Evolutionary conservation across 2,888 invertebrate species (phyloP), one percentile per base, ranked within the genome.

Genomic region (Latheticus oryzae): DNA sequence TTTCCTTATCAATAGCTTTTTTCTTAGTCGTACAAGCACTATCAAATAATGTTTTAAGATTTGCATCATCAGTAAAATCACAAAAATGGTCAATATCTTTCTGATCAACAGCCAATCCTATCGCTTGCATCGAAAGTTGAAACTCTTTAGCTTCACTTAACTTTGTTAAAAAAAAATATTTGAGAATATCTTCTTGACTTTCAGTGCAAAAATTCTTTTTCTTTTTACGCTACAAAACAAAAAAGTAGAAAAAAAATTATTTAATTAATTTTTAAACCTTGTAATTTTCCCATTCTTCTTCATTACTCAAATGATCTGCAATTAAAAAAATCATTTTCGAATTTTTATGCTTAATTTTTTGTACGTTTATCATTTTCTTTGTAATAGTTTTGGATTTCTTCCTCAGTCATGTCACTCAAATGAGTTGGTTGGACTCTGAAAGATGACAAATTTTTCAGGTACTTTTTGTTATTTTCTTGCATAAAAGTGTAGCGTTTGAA

Each of bases 391-490:
- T 13, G 5, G 5, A 32, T 32, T 13, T 32, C 32, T 4, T 32
- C 32, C 16, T 32, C 32, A 2, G 32, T 32, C 16, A 2, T 13
- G 16, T 32, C 32, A n/a, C 32, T 32, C 1, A 32, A 11, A 4
- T 1, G 13, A 9, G 32, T 32, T 3, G 11, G 3, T 3, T 9
- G 2, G 5, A 32, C 16, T 13, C 11, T 11, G 16, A 32, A 32
- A 2, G 1, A n/a, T 9, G 3, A n/a, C 5, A 13, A 1, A 3
- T 8, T 2, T 13, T 32, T 13, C 16, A 15, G 2, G 3, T 3
- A 32, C 8, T 32, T 32, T 12, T 11, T 13, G 2, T 3, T 11
- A 13, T 3, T 8, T 7, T 32, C 32, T 32, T 32, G 12, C 5
- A 13, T 13, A 5, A 32, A 7, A 3, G 13, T 5, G 7, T 32